Percentiles rank a stretch among this genome's conserved stretches.
phyloP scores from a whole-genome alignment of 2,113 vertebrate species.

The Hyla sarda region DNA sequence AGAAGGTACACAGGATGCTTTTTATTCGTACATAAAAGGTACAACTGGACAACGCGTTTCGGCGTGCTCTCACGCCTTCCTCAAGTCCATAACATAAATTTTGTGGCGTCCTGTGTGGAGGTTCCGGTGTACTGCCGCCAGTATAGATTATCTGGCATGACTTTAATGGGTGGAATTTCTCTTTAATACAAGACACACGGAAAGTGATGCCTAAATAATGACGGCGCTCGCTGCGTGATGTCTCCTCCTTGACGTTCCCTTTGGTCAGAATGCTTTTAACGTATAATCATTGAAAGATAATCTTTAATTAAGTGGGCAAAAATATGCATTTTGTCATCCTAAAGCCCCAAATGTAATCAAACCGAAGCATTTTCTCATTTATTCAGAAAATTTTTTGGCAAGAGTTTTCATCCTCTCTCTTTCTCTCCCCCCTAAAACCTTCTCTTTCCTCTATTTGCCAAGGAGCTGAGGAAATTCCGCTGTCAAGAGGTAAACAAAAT shows the following conservation, averaged over 20 bases:
- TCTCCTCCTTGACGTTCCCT: not conserved
- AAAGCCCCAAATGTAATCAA: not conserved
- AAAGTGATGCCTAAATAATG: conserved; percentile 20
- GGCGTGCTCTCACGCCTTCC: too few relatives aligned
- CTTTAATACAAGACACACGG: not conserved
- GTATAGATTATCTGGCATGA: not conserved
- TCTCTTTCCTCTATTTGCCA: not conserved
- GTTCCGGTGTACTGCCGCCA: too few relatives aligned
- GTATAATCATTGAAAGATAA: not conserved
- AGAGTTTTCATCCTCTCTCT: not conserved
- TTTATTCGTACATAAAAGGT: too few relatives aligned
- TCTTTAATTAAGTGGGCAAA: not conserved
- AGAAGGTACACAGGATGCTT: too few relatives aligned
- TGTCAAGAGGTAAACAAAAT: conserved; percentile 34
- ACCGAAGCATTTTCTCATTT: not conserved
- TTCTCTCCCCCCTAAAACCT: not conserved
- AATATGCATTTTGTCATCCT: not conserved
- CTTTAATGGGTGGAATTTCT: not conserved
- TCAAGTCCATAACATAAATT: too few relatives aligned
- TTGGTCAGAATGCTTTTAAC: not conserved
- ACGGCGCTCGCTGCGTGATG: not conserved
- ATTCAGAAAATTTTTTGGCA: not conserved
- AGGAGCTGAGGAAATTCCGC: not conserved
- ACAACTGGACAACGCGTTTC: too few relatives aligned
- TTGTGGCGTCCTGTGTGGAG: too few relatives aligned